Percentiles rank a stretch among this genome's conserved stretches.
Evolutionary conservation across 2,888 invertebrate genomes (phyloP).

Genomic region (Drosophila peninsularis): DNA sequence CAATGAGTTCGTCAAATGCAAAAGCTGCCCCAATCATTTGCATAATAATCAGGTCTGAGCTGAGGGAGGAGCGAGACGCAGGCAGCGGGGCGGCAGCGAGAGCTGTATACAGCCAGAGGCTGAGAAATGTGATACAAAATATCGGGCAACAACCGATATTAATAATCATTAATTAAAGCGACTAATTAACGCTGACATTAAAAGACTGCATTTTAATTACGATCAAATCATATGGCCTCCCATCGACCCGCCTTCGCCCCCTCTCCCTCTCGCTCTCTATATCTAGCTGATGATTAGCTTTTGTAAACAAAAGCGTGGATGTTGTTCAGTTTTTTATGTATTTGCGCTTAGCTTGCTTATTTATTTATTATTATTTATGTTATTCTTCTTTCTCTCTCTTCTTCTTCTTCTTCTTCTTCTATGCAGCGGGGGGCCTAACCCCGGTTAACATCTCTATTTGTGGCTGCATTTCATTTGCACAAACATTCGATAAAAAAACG

Average conservation of each 20-base stretch:
- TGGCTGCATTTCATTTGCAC: conserved; percentile 58
- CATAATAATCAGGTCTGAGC: conserved; percentile 69
- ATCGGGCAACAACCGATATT: conserved; percentile 73
- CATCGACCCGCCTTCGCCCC: not conserved
- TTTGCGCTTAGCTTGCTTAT: conserved; percentile 7
- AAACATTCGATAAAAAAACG: conserved; percentile 58
- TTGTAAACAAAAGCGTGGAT: conserved; percentile 5
- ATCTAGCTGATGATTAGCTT: conserved; percentile 11
- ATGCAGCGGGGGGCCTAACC: conserved; percentile 1
- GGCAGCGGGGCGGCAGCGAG: not conserved
- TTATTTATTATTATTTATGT: conserved; percentile 12
- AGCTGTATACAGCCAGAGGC: conserved; percentile 1
- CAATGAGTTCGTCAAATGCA: conserved; percentile 78
- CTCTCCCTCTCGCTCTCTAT: not conserved
- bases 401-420: conserved; percentile 1
- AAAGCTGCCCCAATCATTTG: conserved; percentile 71
- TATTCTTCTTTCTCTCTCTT: conserved; percentile 5
- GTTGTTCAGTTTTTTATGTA: not conserved
- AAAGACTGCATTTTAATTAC: conserved; percentile 75
- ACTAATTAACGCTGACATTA: conserved; percentile 80
- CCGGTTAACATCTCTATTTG: conserved; percentile 51
- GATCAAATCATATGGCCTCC: conserved; percentile 19
- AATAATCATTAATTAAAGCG: conserved; percentile 78
- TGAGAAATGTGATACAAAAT: conserved; percentile 52
- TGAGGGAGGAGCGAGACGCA: not conserved